Percentiles rank a stretch among this genome's conserved stretches.
Conservation (phyloP, 2,113 vertebrate genomes). For the Saiga tatarica region DNA sequence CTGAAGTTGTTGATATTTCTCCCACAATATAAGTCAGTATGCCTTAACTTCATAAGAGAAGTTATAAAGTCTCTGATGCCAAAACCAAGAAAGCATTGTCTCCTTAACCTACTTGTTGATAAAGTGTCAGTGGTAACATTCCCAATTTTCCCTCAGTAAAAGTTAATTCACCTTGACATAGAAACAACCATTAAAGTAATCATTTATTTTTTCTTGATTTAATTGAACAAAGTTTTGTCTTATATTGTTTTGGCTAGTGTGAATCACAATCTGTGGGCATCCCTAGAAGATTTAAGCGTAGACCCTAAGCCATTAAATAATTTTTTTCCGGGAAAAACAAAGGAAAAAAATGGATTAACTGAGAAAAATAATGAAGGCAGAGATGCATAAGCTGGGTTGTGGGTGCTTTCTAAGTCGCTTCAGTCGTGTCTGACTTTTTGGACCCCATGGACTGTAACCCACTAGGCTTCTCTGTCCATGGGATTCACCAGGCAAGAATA, state of each 20-base stretch:
- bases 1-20: not conserved
- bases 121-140: not conserved
- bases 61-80: not conserved
- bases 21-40: not conserved
- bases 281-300: not conserved
- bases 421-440: not conserved
- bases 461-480: not conserved
- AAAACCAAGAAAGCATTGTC: not conserved
- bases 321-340: not conserved
- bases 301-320: not conserved
- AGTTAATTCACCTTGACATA: not conserved
- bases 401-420: not conserved
- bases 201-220: not conserved
- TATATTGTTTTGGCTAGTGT: not conserved
- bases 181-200: not conserved
- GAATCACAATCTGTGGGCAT: not conserved
- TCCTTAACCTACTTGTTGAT: not conserved
- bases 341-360: not conserved
- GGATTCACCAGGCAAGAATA: not conserved
- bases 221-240: not conserved
- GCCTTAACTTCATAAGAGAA: not conserved
- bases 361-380: slow-evolving; percentile 19
- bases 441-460: not conserved
- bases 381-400: not conserved
- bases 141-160: not conserved